Evolutionary conservation across 2,888 invertebrate genomes (phyloP).

Genomic region (Euplagia quadripunctaria): DNA sequence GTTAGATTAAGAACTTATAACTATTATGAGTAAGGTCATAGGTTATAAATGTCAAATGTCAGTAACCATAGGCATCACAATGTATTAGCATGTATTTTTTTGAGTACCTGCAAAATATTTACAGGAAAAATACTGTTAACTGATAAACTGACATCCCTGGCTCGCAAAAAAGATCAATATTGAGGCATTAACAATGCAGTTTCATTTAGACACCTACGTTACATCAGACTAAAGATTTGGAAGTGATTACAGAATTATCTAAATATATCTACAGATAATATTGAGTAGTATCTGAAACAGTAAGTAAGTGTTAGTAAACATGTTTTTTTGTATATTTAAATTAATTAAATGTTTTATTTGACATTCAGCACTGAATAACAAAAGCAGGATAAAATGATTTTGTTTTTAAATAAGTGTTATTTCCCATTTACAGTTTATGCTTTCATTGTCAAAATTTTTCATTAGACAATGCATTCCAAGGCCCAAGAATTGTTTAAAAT

Average conservation of each 20-base stretch:
- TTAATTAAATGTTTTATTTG: not conserved
- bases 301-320: not conserved
- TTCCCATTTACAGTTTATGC: not conserved
- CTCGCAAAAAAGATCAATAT: not conserved
- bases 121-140: too few species aligned
- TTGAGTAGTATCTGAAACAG: not conserved
- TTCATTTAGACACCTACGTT: not conserved
- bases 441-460: not conserved
- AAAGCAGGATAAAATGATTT: not conserved
- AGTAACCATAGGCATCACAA: not conserved
- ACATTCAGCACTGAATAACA: not conserved
- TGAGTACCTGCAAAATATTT: too few species aligned
- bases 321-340: not conserved
- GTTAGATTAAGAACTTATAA: too few species aligned
- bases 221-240: not conserved
- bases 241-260: too few species aligned
- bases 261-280: not conserved
- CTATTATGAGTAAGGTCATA: too few species aligned
- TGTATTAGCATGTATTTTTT: not conserved
- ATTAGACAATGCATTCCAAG: not conserved
- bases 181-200: not conserved
- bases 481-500: not conserved
- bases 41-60: not conserved
- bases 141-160: not conserved
- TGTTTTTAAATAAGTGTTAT: not conserved